Base-by-base conservation (phyloP, 1,140 invertebrate species). In the Ceratina australensis region DNA sequence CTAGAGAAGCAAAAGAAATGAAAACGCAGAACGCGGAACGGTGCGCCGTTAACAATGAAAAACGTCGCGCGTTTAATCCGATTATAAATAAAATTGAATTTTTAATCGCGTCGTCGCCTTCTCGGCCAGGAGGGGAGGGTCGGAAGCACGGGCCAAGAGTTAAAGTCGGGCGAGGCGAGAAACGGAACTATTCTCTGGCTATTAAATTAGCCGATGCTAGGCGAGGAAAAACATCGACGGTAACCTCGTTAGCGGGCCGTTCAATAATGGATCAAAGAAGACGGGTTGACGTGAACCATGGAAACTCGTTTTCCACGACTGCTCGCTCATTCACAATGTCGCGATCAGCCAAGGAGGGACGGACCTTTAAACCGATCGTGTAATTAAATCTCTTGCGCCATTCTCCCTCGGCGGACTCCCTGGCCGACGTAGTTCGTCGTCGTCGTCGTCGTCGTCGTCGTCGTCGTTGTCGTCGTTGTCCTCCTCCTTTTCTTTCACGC, bases 311-410 rank as follows among this genome's bases (percentile, higher is more conserved):
- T 60, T 60, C 56, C 73, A 49, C 73, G 56, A 15, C 33, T 26
- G 72, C 24, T 52, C 57, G 22, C 4, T 26, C 50, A 33, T 57
- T 73, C 26, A 73, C 63, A 78, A 73, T 73, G 64, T 60, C 49
- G 28, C 69, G 56, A 79, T 79, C 72, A 47, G 54, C 33, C 66
- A 28, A 57, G 63, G 66, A 74, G 0, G 33, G 75, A 76, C 82
- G 74, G 78, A 72, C 71, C 75, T 82, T 77, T 26, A 69, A 86
- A 80, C 80, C 72, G 76, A 87, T 81, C 79, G 76, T 68, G 74
- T 79, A 86, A 87, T 87, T 87, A 79, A 86, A 84, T 84, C 78
- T 79, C 74, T 69, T 50, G 24, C 56, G 59, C 50, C 66, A 68
- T 72, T 75, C 42, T 20, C 72, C 20, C 22, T 20, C 26, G 50